Evolutionary conservation across 2,797 vertebrate species (phyloP), one percentile per base, ranked within the genome.

Genomic region (Trachurus trachurus): DNA sequence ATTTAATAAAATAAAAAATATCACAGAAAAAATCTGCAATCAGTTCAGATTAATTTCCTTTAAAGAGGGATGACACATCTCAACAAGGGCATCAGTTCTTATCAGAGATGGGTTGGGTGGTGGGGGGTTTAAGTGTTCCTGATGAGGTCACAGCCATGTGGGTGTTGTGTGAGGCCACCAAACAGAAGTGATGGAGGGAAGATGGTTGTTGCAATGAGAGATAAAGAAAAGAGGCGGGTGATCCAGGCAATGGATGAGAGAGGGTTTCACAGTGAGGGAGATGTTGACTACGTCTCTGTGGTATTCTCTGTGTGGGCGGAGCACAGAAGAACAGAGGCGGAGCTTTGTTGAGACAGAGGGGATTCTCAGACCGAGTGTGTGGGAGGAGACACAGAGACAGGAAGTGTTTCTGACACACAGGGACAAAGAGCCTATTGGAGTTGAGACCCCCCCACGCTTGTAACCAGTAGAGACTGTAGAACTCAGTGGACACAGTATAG

Each of bases 281-380:
- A 88, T 74, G 82, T 89, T 86, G 80, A 67, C 2, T 66, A 64
- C 42, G 26, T 65, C 86, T 80, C 83, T n/a, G 74, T 72, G 91
- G 87, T 88, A 89, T 91, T 87, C 87, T 82, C 71, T 85, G 85
- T 88, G 92, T 93, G 90, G 93, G 92, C 85, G 3, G 79, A 45
- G 42, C 31, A 34, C 31, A 34, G 31, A 6, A 6, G 53, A 74
- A 85, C 81, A 88, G 88, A 93, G 85, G 83, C 73, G 67, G 60
- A 70, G 85, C 80, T 71, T 93, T 94, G 92, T 88, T 87, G 67
- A 42, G 63, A 78, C 59, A 49, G 85, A 78, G 76, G 79, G 70
- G 81, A 81, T 74, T 83, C 82, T 81, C 70, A 65, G 21, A 76
- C 85, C 83, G 80, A 71, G 67, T 83, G 77, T 11, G 82, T 70